Percentiles rank a stretch among this genome's conserved stretches.
These are phyloP conservation scores for Pollenia labialis DNA, from an alignment of 2,888 invertebrate genomes.

Conservation along the genomic window DNA sequence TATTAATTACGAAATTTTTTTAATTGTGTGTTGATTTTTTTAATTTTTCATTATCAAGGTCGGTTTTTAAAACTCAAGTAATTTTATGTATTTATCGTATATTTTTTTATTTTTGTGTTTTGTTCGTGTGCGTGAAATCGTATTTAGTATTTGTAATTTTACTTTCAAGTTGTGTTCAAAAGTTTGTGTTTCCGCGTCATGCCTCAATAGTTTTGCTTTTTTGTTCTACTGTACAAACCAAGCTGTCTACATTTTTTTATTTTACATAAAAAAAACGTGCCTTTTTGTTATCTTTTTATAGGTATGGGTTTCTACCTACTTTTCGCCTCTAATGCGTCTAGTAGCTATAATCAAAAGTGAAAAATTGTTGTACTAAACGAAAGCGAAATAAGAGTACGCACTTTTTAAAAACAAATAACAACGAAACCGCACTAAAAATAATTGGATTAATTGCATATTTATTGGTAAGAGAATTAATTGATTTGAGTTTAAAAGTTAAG, in stretches of 20 bases:
- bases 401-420: conserved; percentile 13
- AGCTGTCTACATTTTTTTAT: conserved; percentile 47
- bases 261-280: conserved; percentile 21
- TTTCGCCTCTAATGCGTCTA: background rate
- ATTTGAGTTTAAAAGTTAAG: background rate
- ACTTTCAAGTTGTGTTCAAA: conserved; percentile 18
- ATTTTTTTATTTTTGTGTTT: conserved; percentile 1
- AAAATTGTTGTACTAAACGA: conserved; percentile 1
- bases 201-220: conserved; percentile 21
- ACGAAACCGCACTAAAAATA: background rate
- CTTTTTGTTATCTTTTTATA: conserved; percentile 15
- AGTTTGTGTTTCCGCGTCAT: conserved; percentile 47
- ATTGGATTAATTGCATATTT: conserved; percentile 31
- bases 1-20: conserved; percentile 46
- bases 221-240: conserved; percentile 37
- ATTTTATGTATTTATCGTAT: conserved; percentile 24
- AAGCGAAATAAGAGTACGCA: conserved; percentile 19
- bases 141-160: conserved; percentile 35
- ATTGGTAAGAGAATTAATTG: conserved; percentile 40
- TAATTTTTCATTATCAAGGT: conserved; percentile 69
- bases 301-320: background rate
- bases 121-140: conserved; percentile 41
- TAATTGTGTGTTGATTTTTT: conserved; percentile 23
- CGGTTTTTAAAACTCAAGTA: conserved; percentile 43
- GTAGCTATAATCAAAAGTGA: conserved; percentile 18